A percentile compares a stretch with the other conserved stretches of the same genome.
These are phyloP conservation scores for Nycteola revayana DNA, from an alignment of 2,888 invertebrate species.

Conservation along the genomic window DNA sequence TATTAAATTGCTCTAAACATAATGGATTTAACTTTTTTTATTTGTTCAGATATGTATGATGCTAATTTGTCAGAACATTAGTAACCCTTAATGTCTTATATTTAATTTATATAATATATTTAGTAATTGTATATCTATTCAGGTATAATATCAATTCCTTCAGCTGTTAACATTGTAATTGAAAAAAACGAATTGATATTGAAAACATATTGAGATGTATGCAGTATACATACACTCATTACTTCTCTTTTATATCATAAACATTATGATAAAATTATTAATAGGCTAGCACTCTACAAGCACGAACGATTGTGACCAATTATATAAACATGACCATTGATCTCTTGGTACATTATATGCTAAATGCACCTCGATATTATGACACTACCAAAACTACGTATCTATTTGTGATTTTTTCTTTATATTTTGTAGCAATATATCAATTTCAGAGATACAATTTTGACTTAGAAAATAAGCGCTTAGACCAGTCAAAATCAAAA, in stretches of 20 bases:
- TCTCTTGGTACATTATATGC: too few relatives aligned
- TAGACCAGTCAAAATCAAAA: too few relatives aligned
- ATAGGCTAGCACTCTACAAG: conserved; percentile 4
- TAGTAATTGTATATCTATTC: conserved; percentile 18
- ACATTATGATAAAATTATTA: too few relatives aligned
- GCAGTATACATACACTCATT: too few relatives aligned
- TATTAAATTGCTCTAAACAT: conserved; percentile 3
- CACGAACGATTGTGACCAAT: conserved; percentile 14
- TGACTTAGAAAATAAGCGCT: too few relatives aligned
- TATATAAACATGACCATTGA: conserved; percentile 5
- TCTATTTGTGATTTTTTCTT: conserved; percentile 9
- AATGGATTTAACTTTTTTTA: conserved; percentile 16
- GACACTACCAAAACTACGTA: conserved; percentile 20
- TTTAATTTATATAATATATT: conserved; percentile 5
- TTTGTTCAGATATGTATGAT: conserved; percentile 31
- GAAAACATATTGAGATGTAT: conserved; percentile 1
- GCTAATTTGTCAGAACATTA: conserved; percentile 18
- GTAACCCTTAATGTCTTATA: conserved; percentile 19
- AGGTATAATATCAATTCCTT: conserved; percentile 62
- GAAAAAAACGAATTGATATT: conserved; percentile 15
- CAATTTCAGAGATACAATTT: too few relatives aligned
- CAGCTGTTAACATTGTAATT: conserved; percentile 45
- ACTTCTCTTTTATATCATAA: too few relatives aligned
- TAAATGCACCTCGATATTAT: conserved; percentile 21
- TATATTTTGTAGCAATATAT: too few relatives aligned